A percentile compares a stretch with the other conserved stretches of the same genome.
phyloP scores from a whole-genome alignment of 2,888 invertebrate genomes.

The Zygothrica quintamaculata region DNA sequence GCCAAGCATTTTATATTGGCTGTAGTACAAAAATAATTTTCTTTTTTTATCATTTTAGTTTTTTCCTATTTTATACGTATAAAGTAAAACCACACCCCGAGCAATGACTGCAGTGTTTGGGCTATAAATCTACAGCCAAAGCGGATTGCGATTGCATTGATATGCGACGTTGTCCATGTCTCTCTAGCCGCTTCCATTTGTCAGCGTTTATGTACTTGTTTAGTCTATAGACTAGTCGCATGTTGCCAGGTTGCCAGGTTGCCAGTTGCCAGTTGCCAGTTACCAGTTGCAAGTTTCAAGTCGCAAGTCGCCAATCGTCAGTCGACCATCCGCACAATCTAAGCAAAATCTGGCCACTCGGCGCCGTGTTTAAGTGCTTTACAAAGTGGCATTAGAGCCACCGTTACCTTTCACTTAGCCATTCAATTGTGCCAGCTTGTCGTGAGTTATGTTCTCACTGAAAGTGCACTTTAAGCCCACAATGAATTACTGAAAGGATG shows the following conservation, averaged over 20 bases:
- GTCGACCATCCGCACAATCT: constrained; percentile 25
- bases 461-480: constrained; percentile 12
- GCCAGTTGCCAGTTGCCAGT: constrained; percentile 18
- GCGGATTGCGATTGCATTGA: constrained; percentile 76
- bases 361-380: constrained; percentile 45
- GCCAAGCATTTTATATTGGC: constrained; percentile 50
- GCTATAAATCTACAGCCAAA: constrained; percentile 72
- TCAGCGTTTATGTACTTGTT: constrained; percentile 65
- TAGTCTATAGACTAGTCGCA: constrained; percentile 36
- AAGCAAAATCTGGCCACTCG: constrained; percentile 48
- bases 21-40: constrained; percentile 35
- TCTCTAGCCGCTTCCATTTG: constrained; percentile 21
- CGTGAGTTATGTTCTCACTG: constrained; percentile 48
- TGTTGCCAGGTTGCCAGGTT: background rate
- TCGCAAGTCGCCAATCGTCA: constrained; percentile 20
- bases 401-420: constrained; percentile 54
- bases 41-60: too few species aligned
- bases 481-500: constrained; percentile 12
- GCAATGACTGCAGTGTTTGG: constrained; percentile 39
- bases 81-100: too few species aligned
- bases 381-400: constrained; percentile 55
- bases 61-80: too few species aligned
- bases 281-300: constrained; percentile 4
- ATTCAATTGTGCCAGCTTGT: constrained; percentile 34
- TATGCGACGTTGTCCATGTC: constrained; percentile 68